Conservation (phyloP, 2,888 invertebrate genomes). For the Syritta pipiens region DNA sequence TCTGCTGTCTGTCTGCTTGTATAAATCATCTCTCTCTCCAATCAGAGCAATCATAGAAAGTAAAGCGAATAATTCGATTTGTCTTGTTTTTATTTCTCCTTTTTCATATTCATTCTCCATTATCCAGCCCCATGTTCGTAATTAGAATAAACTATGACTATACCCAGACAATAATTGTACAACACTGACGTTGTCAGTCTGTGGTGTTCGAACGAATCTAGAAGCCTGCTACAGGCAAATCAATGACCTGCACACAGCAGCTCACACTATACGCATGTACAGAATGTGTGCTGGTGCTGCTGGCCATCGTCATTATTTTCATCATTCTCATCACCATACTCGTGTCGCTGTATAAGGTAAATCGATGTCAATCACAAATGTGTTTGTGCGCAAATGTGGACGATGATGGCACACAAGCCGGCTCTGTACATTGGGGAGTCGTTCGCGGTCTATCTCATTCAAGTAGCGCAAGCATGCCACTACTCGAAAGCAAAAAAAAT, state of each 20-base stretch:
- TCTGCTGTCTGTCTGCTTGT: not conserved
- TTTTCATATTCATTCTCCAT: not conserved
- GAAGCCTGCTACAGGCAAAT: constrained; percentile 63
- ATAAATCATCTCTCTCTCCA: too few species aligned
- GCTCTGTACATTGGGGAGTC: constrained; percentile 21
- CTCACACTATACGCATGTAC: not conserved
- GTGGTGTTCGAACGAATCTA: constrained; percentile 53
- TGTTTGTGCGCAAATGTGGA: constrained; percentile 17
- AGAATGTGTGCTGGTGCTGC: constrained; percentile 7
- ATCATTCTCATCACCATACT: constrained; percentile 12
- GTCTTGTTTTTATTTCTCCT: not conserved
- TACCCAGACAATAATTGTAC: constrained; percentile 44
- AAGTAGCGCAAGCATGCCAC: constrained; percentile 28
- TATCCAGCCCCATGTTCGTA: constrained; percentile 13
- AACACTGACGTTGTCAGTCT: constrained; percentile 14
- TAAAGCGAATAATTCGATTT: constrained; percentile 57
- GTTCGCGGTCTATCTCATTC: too few species aligned
- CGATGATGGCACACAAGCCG: constrained; percentile 7
- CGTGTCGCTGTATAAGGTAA: constrained; percentile 38
- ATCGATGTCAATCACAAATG: constrained; percentile 48
- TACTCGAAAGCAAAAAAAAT: constrained; percentile 23
- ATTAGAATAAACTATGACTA: constrained; percentile 48
- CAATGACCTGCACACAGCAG: constrained; percentile 52
- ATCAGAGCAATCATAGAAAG: constrained; percentile 52
- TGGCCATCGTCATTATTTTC: constrained; percentile 29